Evolutionary conservation across 2,888 invertebrate species (phyloP), one percentile per base, ranked within the genome.

Genomic region (Thyatira batis): DNA sequence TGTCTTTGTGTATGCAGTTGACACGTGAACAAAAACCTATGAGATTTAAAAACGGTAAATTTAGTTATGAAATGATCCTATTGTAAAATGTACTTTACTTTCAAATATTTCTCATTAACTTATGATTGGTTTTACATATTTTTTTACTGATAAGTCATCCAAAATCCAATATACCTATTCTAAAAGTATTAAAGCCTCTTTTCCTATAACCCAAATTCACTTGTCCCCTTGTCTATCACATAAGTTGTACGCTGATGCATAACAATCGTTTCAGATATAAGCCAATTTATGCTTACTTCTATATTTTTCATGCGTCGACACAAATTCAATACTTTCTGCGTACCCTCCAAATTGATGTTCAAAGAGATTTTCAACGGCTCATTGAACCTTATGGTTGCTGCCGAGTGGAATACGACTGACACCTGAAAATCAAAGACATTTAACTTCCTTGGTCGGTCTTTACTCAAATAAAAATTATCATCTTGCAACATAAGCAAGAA

Each of bases 381-480:
- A 8, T 63, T 63, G 53, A 84, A 80, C 25, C 57, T 76, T 0
- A 80, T 50, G 0, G 73, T 72, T 0, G 84, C 84, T 2, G 80
- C 84, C 0, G 71, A 64, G 52, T 84, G 81, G 28, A 82, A 73
- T 0, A 83, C 78, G 0, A 80, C 64, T 0, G 82, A 79, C 0
- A 82, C 75, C 82, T 96, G 93, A 60, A 73, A 78, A 52, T 2
- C 28, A 43, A 27, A 48, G 27, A 45, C n/a, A n/a, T 33, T 33
- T 11, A 28, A n/a, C n/a, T n/a, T n/a, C n/a, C n/a, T n/a, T n/a
- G n/a, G n/a, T n/a, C n/a, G n/a, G n/a, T n/a, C n/a, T n/a, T n/a
- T n/a, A n/a, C n/a, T n/a, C n/a, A n/a, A n/a, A n/a, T n/a, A n/a
- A n/a, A n/a, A n/a, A n/a, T n/a, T n/a, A n/a, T n/a, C n/a, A n/a